Evolutionary conservation across 37 sponge, comb jelly and placozoan species (phyloP), one percentile per base, ranked within the genome.

Genomic region (Aphrocallistes beatrix): DNA sequence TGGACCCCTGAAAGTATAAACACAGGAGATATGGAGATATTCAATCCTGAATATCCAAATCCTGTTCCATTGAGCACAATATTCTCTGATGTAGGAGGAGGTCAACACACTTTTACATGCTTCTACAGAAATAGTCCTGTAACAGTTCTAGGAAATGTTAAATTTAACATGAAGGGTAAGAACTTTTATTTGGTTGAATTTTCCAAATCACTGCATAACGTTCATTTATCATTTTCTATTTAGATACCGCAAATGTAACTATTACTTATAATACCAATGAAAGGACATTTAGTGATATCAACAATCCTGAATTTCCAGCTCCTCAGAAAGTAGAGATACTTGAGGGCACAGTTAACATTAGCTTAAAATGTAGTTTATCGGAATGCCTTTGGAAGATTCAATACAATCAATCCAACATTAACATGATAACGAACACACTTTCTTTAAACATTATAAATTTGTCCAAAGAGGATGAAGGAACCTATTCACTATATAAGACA

Each of bases 91-190:
- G 75, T 60, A 30, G 75, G 75, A 60, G 34, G 28, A 60, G 75
- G 75, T 32, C 6, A 25, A 60, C 75, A 60, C 75, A 28, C 32
- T 25, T 32, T 60, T 21, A 60, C 17, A 3, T 60, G 32, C 3
- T 60, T 60, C 75, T 60, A 60, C n/a, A 60, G 75, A 60, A 60
- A 25, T 19, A 60, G 75, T 60, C 75, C 75, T 32, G 34, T 60
- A 19, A 60, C 75, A 8, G 6, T 60, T 32, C 17, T 60, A 6
- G 75, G 75, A 60, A 60, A 30, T 60, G 28, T 60, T 6, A 19
- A 60, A 30, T 30, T 60, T 32, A 30, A 8, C 8, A 60, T 60
- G 28, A 60, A 13, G n/a, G 75, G 75, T 60, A 13, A 47, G 17
- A 47, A 47, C 13, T 60, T 32, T 60, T 19, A 28, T 25, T 60